Base-by-base conservation (phyloP, 2,113 vertebrate genomes). In the Rallus limicola region DNA sequence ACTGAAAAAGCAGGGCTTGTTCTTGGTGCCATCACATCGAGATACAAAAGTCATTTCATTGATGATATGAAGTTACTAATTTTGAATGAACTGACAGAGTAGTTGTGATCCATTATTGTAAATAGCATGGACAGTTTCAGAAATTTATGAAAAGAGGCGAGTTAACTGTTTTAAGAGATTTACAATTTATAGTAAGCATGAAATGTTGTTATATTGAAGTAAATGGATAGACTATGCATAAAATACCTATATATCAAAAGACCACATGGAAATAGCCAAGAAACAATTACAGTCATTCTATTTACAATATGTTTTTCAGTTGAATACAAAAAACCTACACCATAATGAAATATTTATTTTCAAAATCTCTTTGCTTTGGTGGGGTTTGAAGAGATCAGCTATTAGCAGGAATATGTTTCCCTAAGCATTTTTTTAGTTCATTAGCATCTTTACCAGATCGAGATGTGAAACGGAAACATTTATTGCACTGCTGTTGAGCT, bases 21-120 rank as follows among this genome's bases (percentile, higher is more conserved):
- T 88, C 69, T 87, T 69, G 81, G 19, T 89, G 63, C 72, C 95
- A 80, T 92, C 74, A 89, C 60, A 71, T 83, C n/a, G 86, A 93
- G 78, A 81, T 84, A 88, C 6, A n/a, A 72, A 95, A 91, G 77
- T 78, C 0, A 68, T 90, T 92, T 91, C 20, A 74, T 16, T 88
- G 38, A 71, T 79, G 67, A 60, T 71, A 60, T 13, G 33, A 83
- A 85, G 40, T 72, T 70, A 68, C 53, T 88, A 53, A 58, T 84
- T 96, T 93, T 92, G 55, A 88, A 67, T 71, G 76, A 91, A 44
- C 48, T 90, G 90, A 29, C 89, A 84, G 42, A 79, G 80, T 86
- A 88, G n/a, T 63, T 92, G 59, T 78, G 42, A 86, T 90, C 33
- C 90, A 0, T 91, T 82, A 82, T 87, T 75, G 42, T 23, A 76